Percentiles rank a stretch among this genome's conserved stretches.
phyloP scores from a whole-genome alignment of 2,888 invertebrate genomes.

The Aethes cnicana region DNA sequence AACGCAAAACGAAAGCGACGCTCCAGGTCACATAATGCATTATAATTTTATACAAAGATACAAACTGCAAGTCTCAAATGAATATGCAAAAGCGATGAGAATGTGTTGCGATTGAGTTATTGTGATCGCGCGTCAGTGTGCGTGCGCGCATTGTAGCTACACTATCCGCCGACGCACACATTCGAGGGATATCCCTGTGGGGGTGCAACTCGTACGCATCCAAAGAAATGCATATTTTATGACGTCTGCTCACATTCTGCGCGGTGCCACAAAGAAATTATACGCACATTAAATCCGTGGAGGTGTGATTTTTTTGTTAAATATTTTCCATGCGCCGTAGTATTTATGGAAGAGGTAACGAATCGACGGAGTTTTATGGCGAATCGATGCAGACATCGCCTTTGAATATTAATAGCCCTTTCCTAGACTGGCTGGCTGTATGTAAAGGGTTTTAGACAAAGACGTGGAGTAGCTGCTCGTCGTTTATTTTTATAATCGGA shows the following conservation, averaged over 20 bases:
- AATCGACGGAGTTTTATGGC: slow-evolving; percentile 15
- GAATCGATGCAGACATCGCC: slow-evolving; percentile 13
- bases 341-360: slow-evolving; percentile 24
- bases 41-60: slow-evolving; percentile 83
- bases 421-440: slow-evolving; percentile 30
- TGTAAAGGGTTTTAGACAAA: slow-evolving; percentile 7
- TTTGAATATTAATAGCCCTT: slow-evolving; percentile 31
- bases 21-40: slow-evolving; percentile 75
- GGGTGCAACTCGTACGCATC: slow-evolving; percentile 54
- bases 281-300: slow-evolving; percentile 80
- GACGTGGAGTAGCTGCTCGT: slow-evolving; percentile 9
- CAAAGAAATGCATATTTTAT: slow-evolving; percentile 82
- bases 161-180: slow-evolving; percentile 23
- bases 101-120: slow-evolving; percentile 77
- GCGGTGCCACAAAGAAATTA: slow-evolving; percentile 83
- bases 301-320: slow-evolving; percentile 67
- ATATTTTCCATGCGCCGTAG: slow-evolving; percentile 40
- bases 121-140: slow-evolving; percentile 62
- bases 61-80: slow-evolving; percentile 74
- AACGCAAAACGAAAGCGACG: slow-evolving; percentile 51
- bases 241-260: slow-evolving; percentile 80
- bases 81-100: slow-evolving; percentile 76
- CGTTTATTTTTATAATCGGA: no score
- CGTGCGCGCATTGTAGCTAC: slow-evolving; percentile 36
- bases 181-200: slow-evolving; percentile 36